Evolutionary conservation across 30 jellyfish, hydroid and myxozoan species (phyloP), one percentile per base, ranked within the genome.

Genomic region (Rhopilema esculentum): DNA sequence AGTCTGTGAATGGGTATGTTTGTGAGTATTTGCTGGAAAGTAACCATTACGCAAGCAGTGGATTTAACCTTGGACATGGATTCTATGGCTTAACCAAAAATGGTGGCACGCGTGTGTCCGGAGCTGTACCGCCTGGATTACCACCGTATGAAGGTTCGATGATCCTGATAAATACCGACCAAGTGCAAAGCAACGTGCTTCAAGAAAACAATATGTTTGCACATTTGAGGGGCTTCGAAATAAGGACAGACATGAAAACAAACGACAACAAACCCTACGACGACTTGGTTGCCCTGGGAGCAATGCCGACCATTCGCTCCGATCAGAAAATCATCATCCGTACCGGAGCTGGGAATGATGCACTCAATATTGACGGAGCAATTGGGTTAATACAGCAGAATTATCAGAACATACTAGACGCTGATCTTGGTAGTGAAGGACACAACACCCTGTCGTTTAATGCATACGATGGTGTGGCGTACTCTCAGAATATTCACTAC

Each of bases 321-420:
- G 87, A 32, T 31, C 85, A 66, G 48, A 27, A n/a, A n/a, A 67
- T 82, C 27, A 26, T 9, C 49, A 49, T 82, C 16, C 28, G 49
- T 15, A 82, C 66, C 16, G 91, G 91, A 24, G 61, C 57, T 1
- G 91, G 91, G 57, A 82, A 82, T 68, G 91, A 82, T 82, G 89
- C 84, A 0, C 61, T 82, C 30, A 82, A 82, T 63, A 79, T 79
- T n/a, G 89, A 79, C 70, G 89, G 89, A 20, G 63, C 27, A 31
- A 9, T 62, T 27, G 89, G 89, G 27, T 28, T 0, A 25, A 18
- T n/a, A 21, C 21, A 26, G 1, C 0, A 25, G 22, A 1, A 7
- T 26, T 26, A 19, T 23, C 31, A 25, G 68, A 61, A 24, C 66
- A 27, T 61, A 22, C 80, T 79, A 25, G 80, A 79, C 66, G 89